Evolutionary conservation across 2,113 vertebrate species (phyloP).

Genomic region (Eptatretus burgeri): DNA sequence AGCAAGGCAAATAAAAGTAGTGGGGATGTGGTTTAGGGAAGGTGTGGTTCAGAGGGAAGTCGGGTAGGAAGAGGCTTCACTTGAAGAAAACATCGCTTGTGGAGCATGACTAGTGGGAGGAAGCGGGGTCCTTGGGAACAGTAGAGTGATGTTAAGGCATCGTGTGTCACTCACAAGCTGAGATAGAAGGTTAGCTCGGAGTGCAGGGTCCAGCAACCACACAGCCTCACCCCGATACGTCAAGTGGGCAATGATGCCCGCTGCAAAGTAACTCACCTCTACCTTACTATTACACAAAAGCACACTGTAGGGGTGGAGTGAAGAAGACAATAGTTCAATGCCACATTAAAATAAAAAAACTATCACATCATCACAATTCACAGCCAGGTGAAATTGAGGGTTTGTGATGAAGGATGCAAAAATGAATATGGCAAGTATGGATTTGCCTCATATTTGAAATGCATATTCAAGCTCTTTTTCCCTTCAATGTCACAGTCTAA

Average conservation of each 20-base stretch:
- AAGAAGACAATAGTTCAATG: not conserved
- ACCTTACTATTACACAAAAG: constrained; percentile 71
- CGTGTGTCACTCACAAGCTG: constrained; percentile 31
- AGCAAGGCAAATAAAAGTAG: no score
- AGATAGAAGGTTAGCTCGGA: constrained; percentile 46
- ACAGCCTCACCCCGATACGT: constrained; percentile 69
- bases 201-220: constrained; percentile 42
- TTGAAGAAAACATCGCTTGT: no score
- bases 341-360: not conserved
- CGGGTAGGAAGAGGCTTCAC: no score
- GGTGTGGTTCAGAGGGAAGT: no score
- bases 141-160: no score
- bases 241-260: constrained; percentile 78
- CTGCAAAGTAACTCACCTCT: constrained; percentile 94
- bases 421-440: constrained; percentile 3
- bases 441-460: not conserved
- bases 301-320: constrained; percentile 15
- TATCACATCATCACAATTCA: no score
- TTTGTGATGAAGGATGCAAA: not conserved
- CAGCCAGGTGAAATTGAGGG: no score
- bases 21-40: no score
- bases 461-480: no score
- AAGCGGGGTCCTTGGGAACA: no score
- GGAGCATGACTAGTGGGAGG: no score
- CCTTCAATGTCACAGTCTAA: no score